These are phyloP conservation scores for Brachypterus glaber DNA, from an alignment of 2,888 invertebrate species.

Conservation along the genomic window DNA sequence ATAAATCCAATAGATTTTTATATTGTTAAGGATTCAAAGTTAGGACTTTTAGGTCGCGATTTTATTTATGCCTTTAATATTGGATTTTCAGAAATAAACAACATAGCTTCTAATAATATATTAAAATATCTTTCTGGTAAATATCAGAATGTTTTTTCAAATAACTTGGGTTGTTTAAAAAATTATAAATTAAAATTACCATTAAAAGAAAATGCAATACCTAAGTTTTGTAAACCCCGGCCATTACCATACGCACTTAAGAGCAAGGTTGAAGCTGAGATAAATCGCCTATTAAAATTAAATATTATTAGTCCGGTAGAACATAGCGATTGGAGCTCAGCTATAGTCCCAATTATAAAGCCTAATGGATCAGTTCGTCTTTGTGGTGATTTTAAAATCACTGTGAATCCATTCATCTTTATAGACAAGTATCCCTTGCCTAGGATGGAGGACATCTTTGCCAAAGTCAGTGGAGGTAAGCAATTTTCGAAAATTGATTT, in stretches of 20 bases:
- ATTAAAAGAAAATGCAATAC: background rate
- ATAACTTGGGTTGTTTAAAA: background rate
- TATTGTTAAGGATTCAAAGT: too few relatives aligned
- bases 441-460: slow-evolving; percentile 14
- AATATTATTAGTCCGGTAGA: background rate
- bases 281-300: background rate
- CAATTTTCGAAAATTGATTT: slow-evolving; percentile 16
- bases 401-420: slow-evolving; percentile 12
- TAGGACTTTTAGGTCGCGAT: background rate
- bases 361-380: slow-evolving; percentile 12
- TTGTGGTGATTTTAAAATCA: too few relatives aligned
- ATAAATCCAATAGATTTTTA: too few relatives aligned
- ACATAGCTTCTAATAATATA: too few relatives aligned
- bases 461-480: slow-evolving; percentile 12
- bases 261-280: background rate
- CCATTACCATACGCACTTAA: background rate
- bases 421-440: slow-evolving; percentile 15
- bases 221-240: background rate
- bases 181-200: too few relatives aligned
- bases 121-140: too few relatives aligned
- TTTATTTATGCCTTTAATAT: too few relatives aligned
- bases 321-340: background rate
- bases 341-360: slow-evolving; percentile 7
- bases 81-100: too few relatives aligned
- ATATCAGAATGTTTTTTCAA: too few relatives aligned